phyloP scores from a whole-genome alignment of 2,113 vertebrate species.

The Labeo catla region DNA sequence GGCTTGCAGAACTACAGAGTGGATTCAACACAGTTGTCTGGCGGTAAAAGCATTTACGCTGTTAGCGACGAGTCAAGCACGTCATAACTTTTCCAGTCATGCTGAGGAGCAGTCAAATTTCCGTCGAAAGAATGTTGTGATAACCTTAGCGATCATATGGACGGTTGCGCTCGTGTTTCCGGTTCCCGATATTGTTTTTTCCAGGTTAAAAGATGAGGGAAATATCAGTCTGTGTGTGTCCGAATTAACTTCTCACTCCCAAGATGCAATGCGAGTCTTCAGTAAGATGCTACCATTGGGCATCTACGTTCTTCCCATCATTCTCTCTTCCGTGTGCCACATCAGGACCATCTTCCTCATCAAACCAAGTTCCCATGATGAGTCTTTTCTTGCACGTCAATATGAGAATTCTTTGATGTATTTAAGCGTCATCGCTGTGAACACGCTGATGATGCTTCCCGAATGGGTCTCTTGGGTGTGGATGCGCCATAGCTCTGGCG shows the following conservation, averaged over 20 bases:
- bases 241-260: constrained; percentile 66
- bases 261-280: constrained; percentile 76
- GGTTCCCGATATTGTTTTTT: constrained; percentile 75
- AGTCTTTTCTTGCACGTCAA: constrained; percentile 54
- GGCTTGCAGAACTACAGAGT: constrained; percentile 77
- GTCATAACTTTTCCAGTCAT: constrained; percentile 62
- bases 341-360: constrained; percentile 69
- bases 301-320: constrained; percentile 69
- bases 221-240: constrained; percentile 65
- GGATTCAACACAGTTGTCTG: constrained; percentile 80
- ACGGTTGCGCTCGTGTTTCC: constrained; percentile 71
- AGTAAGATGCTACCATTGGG: constrained; percentile 75
- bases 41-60: constrained; percentile 79
- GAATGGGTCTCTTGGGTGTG: constrained; percentile 80
- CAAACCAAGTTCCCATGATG: constrained; percentile 61
- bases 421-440: constrained; percentile 70
- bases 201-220: constrained; percentile 59
- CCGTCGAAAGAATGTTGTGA: constrained; percentile 63
- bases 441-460: constrained; percentile 77
- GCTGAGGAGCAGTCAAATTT: constrained; percentile 40
- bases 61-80: constrained; percentile 69
- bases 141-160: constrained; percentile 66
- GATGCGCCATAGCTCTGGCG: constrained; percentile 63
- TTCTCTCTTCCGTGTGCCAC: constrained; percentile 72
- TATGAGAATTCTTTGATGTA: constrained; percentile 71